Conservation (phyloP, 2,113 vertebrate species). For the Lamprologus sp. region DNA sequence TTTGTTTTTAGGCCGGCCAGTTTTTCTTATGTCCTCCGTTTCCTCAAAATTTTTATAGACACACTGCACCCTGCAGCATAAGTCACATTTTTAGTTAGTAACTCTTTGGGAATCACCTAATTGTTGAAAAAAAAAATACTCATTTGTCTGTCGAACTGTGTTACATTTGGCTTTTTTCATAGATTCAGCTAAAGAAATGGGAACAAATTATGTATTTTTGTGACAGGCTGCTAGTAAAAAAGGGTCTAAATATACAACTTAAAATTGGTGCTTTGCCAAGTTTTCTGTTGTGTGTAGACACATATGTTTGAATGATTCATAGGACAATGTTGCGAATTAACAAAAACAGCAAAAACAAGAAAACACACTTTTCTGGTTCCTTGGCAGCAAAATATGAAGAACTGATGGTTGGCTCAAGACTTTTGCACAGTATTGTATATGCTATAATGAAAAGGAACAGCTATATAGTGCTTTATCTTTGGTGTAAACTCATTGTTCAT, state of each 20-base stretch:
- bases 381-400: neutral
- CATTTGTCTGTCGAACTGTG: neutral
- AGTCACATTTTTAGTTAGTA: neutral
- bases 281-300: neutral
- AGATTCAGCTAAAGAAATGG: neutral
- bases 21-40: neutral
- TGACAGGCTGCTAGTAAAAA: neutral
- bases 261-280: neutral
- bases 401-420: neutral
- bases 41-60: neutral
- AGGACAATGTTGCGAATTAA: neutral
- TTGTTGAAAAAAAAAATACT: fast-evolving
- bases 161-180: neutral
- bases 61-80: neutral
- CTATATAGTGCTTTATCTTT: neutral
- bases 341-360: neutral
- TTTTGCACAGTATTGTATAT: neutral
- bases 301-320: neutral
- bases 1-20: neutral
- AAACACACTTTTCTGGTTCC: neutral
- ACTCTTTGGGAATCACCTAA: neutral
- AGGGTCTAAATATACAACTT: neutral
- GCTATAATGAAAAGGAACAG: neutral
- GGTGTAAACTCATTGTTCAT: neutral
- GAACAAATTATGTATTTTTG: neutral